Conservation (phyloP, 2,113 vertebrate genomes). For the Morphnarchus princeps region DNA sequence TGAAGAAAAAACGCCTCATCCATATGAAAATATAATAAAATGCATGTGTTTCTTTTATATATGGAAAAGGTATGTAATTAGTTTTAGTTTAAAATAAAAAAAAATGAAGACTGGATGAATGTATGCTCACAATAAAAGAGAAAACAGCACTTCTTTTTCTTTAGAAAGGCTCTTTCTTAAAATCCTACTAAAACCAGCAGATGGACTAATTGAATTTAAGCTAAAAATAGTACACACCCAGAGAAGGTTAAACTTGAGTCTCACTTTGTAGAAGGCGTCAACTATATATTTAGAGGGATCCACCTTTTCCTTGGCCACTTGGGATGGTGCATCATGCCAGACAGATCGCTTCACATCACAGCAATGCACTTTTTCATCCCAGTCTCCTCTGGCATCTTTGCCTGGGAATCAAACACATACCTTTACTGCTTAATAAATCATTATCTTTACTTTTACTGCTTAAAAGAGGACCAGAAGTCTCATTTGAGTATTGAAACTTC, state of each 20-base stretch:
- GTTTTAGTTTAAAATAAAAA: neutral
- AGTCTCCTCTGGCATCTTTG: neutral
- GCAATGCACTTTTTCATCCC: neutral
- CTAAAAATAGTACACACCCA: neutral
- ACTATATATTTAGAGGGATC: neutral
- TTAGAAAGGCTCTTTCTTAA: neutral
- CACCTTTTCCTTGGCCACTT: neutral
- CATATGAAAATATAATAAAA: constrained; percentile 59
- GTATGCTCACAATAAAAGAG: neutral
- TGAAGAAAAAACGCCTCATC: constrained; percentile 29
- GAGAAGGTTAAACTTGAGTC: neutral
- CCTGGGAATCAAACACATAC: neutral
- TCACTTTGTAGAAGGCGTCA: neutral
- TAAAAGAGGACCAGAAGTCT: neutral
- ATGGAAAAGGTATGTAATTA: constrained; percentile 31
- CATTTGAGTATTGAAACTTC: neutral
- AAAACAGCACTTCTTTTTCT: neutral
- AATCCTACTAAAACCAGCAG: neutral
- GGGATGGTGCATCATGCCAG: neutral
- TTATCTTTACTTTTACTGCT: neutral
- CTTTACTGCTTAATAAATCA: neutral
- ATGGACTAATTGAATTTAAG: neutral
- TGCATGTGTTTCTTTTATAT: constrained; percentile 2
- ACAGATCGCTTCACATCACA: neutral
- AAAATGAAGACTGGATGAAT: neutral